phyloP scores from a whole-genome alignment of 1,140 invertebrate species.

The Andricus grossulariae region DNA sequence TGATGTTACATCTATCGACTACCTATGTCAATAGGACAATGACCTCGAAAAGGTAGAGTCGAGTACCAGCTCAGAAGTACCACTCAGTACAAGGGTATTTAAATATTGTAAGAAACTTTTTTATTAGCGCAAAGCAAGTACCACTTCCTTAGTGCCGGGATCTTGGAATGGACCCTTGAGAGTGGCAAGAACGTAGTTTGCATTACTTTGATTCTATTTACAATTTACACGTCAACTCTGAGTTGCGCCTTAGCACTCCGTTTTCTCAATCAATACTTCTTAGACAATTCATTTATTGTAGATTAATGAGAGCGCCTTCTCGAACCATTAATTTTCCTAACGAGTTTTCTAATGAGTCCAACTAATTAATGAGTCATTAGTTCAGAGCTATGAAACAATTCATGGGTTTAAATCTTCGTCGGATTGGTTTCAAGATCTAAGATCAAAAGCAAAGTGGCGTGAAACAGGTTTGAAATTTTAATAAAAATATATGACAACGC shows the following conservation, averaged over 20 bases:
- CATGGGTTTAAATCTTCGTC: too few species aligned
- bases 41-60: slow-evolving; percentile 24
- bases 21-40: slow-evolving; percentile 22
- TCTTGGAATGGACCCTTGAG: too few species aligned
- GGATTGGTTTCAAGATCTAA: too few species aligned
- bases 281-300: neutral
- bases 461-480: too few species aligned
- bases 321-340: neutral
- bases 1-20: slow-evolving; percentile 43
- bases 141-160: neutral
- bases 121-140: slow-evolving; percentile 22
- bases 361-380: neutral
- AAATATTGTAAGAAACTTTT: slow-evolving; percentile 29
- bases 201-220: slow-evolving; percentile 9
- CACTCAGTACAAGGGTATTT: neutral
- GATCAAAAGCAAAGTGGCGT: too few species aligned
- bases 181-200: neutral
- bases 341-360: neutral
- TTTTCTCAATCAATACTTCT: neutral
- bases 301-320: neutral
- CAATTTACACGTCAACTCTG: neutral
- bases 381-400: too few species aligned
- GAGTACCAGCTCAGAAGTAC: neutral
- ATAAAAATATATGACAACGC: too few species aligned
- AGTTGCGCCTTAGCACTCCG: neutral